Evolutionary conservation across 2,113 vertebrate species (phyloP).

Genomic region (Entelurus aequoreus): DNA sequence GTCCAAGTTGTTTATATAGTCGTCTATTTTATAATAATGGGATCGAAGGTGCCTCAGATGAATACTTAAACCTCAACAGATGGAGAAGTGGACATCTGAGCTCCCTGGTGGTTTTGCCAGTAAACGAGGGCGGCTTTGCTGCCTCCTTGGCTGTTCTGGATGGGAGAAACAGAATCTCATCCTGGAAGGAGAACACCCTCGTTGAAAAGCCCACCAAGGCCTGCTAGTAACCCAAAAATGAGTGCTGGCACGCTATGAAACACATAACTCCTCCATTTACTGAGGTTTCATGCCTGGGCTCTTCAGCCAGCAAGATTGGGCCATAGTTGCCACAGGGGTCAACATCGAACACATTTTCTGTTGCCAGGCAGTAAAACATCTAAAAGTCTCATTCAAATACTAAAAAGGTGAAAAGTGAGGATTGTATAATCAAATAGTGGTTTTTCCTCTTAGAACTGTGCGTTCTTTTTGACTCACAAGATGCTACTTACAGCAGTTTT

Average conservation of each 20-base stretch:
- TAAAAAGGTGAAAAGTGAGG: too few species aligned
- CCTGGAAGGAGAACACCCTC: constrained; percentile 62
- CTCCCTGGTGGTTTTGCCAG: constrained; percentile 47
- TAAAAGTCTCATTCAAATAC: neutral
- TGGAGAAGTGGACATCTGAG: constrained; percentile 52
- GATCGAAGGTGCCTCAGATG: constrained; percentile 42
- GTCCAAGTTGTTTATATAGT: constrained; percentile 1
- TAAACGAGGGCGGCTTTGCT: constrained; percentile 43
- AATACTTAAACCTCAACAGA: constrained; percentile 45
- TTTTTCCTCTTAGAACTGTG: too few species aligned
- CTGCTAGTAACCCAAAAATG: constrained; percentile 49
- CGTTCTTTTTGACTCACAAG: too few species aligned
- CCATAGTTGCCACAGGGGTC: constrained; percentile 54
- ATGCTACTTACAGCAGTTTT: too few species aligned
- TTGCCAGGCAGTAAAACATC: neutral
- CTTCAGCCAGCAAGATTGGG: constrained; percentile 56
- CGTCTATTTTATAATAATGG: constrained; percentile 14
- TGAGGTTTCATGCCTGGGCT: constrained; percentile 55
- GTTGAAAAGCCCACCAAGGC: constrained; percentile 57
- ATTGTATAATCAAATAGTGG: too few species aligned
- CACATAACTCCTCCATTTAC: constrained; percentile 53
- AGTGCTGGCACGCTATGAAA: constrained; percentile 64
- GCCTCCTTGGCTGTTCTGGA: constrained; percentile 46
- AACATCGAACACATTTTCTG: constrained; percentile 13
- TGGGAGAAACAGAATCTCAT: constrained; percentile 68